phyloP scores from a whole-genome alignment of 2,888 invertebrate species.

The Venusia cambrica region DNA sequence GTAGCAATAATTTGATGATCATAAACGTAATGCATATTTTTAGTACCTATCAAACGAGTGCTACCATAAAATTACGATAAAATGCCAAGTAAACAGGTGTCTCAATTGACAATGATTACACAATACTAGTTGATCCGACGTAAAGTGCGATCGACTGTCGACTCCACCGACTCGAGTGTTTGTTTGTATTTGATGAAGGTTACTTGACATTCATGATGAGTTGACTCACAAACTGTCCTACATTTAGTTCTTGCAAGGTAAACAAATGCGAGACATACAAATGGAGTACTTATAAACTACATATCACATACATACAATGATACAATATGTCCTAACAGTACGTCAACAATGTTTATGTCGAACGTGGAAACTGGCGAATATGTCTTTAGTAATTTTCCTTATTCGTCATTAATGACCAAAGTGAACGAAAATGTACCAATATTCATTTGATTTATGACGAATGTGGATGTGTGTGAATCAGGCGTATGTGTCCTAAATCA shows the following conservation, averaged over 20 bases:
- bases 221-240: too few species aligned
- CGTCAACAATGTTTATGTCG: too few species aligned
- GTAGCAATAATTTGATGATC: too few species aligned
- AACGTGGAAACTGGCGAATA: background rate
- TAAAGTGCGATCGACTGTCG: slow-evolving; percentile 6
- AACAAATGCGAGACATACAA: too few species aligned
- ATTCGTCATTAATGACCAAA: background rate
- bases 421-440: slow-evolving; percentile 4
- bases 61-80: slow-evolving; percentile 1
- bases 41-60: background rate
- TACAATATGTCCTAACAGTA: too few species aligned
- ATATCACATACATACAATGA: too few species aligned
- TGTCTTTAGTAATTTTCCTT: slow-evolving; percentile 1
- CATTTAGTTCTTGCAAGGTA: too few species aligned
- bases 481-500: too few species aligned
- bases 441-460: background rate
- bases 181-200: slow-evolving; percentile 18
- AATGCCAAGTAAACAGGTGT: slow-evolving; percentile 7
- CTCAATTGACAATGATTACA: slow-evolving; percentile 4
- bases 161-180: slow-evolving; percentile 7
- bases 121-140: background rate
- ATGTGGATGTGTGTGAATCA: too few species aligned
- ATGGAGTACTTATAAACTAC: too few species aligned
- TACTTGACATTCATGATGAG: slow-evolving; percentile 15
- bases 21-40: too few species aligned